Percentiles rank a stretch among this genome's conserved stretches.
phyloP scores from a whole-genome alignment of 2,797 vertebrate species.

The Parambassis ranga region DNA sequence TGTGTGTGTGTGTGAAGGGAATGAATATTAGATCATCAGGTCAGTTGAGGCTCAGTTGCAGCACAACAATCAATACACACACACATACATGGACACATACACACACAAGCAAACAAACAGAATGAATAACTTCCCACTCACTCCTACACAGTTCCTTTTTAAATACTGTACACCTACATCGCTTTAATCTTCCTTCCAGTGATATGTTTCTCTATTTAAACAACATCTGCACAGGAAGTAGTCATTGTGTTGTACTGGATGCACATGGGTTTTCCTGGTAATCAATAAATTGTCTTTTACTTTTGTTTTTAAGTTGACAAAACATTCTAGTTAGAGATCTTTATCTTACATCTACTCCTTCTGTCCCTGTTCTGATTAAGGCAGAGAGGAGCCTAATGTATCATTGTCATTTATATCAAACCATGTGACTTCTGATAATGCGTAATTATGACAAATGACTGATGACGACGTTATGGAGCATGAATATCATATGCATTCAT shows the following conservation, averaged over 20 bases:
- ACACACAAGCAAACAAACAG: conserved; percentile 15
- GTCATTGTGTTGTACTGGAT: neutral
- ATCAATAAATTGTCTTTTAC: neutral
- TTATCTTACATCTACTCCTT: conserved; percentile 17
- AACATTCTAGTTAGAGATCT: neutral
- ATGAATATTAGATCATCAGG: conserved; percentile 46
- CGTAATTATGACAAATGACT: conserved; percentile 80
- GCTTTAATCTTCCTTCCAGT: conserved; percentile 45
- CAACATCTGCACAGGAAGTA: conserved; percentile 25
- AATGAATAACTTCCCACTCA: conserved; percentile 52
- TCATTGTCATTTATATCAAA: conserved; percentile 60
- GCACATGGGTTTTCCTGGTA: neutral
- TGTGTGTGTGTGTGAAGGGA: conserved; percentile 10
- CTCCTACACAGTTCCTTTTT: conserved; percentile 51
- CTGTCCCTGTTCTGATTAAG: conserved; percentile 4
- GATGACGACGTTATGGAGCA: conserved; percentile 61
- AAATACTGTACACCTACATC: conserved; percentile 48
- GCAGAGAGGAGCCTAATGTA: conserved; percentile 38
- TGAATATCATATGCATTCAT: conserved; percentile 63
- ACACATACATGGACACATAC: neutral
- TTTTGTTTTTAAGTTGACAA: neutral
- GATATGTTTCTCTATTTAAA: conserved; percentile 13
- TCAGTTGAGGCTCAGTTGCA: conserved; percentile 51
- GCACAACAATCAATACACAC: conserved; percentile 37
- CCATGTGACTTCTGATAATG: conserved; percentile 59